phyloP scores from a whole-genome alignment of 2,888 invertebrate genomes.

The Heteropelma amictum region DNA sequence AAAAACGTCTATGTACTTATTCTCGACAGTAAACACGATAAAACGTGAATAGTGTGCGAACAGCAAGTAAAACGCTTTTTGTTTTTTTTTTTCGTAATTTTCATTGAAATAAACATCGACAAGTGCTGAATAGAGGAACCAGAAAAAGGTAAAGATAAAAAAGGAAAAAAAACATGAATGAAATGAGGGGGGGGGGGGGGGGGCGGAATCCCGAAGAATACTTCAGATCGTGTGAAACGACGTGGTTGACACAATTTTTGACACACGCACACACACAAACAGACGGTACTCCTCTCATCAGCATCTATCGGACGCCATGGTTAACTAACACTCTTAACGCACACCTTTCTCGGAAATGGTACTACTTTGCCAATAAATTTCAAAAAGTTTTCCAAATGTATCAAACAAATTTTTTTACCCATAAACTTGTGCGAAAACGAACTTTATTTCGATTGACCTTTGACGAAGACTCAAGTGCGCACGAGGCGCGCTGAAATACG shows the following conservation, averaged over 20 bases:
- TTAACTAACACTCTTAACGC: too few relatives aligned
- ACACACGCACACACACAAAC: slow-evolving; percentile 52
- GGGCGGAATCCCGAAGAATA: slow-evolving; percentile 12
- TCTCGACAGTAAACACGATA: slow-evolving; percentile 38
- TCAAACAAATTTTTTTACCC: neutral
- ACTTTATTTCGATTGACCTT: neutral
- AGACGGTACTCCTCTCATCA: slow-evolving; percentile 20
- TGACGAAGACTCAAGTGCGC: neutral
- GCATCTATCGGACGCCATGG: slow-evolving; percentile 33
- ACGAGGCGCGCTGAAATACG: too few relatives aligned
- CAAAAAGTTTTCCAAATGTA: too few relatives aligned
- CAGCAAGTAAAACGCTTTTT: neutral
- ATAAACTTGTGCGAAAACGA: too few relatives aligned
- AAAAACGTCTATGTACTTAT: neutral
- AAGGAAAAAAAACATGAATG: slow-evolving; percentile 3
- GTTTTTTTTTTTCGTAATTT: slow-evolving; percentile 20
- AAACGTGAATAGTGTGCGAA: slow-evolving; percentile 26
- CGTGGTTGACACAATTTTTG: slow-evolving; percentile 71
- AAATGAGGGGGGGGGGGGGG: neutral
- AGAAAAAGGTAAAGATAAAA: neutral
- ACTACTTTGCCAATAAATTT: too few relatives aligned
- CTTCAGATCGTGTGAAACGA: slow-evolving; percentile 33
- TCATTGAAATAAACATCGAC: slow-evolving; percentile 56
- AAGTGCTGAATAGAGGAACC: slow-evolving; percentile 52
- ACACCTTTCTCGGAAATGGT: too few relatives aligned